Base-by-base conservation (phyloP, 2,888 invertebrate genomes). In the Muschampia plurimacula region DNA sequence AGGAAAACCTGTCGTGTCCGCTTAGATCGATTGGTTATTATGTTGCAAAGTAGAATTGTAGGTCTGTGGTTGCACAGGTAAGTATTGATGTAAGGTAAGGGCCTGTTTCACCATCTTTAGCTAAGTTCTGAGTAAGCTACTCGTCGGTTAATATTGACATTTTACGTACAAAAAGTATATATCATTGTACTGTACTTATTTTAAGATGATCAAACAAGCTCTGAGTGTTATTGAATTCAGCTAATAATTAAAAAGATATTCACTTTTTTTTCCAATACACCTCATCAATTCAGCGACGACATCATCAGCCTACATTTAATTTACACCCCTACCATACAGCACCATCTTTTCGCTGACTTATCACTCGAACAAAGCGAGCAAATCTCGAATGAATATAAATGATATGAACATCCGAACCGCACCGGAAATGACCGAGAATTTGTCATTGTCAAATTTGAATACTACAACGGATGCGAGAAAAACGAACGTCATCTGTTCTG, bases 401-500 rank as follows among this genome's bases (percentile, higher is more conserved):
- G 91, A 91, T 86, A 87, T 87, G 87, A 87, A 90, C 89, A 89
- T 90, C 91, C 91, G 82, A 89, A 88, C 89, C 89, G 82, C 89
- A 89, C 75, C 87, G 92, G 92, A 92, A 91, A 91, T 88, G 85
- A 85, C 91, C 90, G 88, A 83, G 84, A 87, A 93, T 93, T 91
- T 92, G 92, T 92, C 93, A 91, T 80, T 89, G 92, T 93, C 92
- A 92, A 89, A 92, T 93, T 93, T 93, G 91, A 93, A 93, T 93
- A 89, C 89, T 85, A 82, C 85, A 87, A 77, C 88, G 89, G 89
- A 89, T 88, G 89, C 84, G 89, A 87, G 91, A 90, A 90, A 91
- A 90, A 91, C 91, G 91, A 90, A 88, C 84, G 85, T 91, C 92
- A 92, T 92, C 89, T 90, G 91, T 91, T 89, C 84, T 81, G 77